Percentiles rank a stretch among this genome's conserved stretches.
Evolutionary conservation across 2,888 invertebrate species (phyloP).

Genomic region (Ceriagrion tenellum): DNA sequence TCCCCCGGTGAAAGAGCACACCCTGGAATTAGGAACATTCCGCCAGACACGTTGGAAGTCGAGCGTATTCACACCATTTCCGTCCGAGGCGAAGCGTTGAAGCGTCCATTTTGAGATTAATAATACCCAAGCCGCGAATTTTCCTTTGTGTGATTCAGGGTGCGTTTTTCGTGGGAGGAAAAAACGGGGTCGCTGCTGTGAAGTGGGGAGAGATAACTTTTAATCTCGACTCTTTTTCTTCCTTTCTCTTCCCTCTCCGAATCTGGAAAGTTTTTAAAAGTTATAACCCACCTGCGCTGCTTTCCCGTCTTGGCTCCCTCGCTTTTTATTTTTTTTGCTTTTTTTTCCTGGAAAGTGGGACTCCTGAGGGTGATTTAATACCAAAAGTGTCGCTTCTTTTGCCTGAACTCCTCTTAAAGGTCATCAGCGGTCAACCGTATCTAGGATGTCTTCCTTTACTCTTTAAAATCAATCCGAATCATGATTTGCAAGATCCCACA

Average conservation of each 20-base stretch:
- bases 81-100: background rate
- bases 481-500: too few relatives aligned
- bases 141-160: background rate
- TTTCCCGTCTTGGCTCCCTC: background rate
- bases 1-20: background rate
- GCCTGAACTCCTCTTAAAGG: background rate
- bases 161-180: background rate
- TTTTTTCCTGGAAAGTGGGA: background rate
- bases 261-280: background rate
- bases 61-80: background rate
- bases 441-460: background rate
- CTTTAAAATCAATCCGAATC: background rate
- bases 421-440: background rate
- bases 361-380: background rate
- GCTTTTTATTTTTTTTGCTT: background rate
- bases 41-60: background rate
- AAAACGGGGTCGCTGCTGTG: background rate
- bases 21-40: background rate
- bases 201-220: background rate
- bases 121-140: background rate
- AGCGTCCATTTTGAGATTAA: background rate
- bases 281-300: background rate
- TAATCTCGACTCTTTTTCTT: background rate
- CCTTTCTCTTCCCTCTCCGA: background rate
- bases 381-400: background rate